phyloP scores from a whole-genome alignment of 2,113 vertebrate species.

The Dendrocopos noguchii region DNA sequence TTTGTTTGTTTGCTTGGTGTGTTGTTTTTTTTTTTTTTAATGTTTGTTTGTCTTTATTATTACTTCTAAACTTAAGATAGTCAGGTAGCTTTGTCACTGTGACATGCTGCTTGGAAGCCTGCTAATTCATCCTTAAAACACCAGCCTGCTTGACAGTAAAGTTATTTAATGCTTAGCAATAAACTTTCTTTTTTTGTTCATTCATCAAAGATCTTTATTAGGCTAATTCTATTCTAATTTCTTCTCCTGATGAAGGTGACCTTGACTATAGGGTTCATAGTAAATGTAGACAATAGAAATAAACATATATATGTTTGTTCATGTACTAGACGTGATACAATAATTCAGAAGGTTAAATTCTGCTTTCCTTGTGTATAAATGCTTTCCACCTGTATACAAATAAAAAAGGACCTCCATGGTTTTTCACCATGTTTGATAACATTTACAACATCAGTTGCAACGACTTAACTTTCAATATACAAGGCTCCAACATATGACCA shows the following conservation, averaged over 20 bases:
- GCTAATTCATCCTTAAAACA: background rate
- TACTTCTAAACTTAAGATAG: background rate
- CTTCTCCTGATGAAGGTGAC: background rate
- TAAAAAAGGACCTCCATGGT: background rate
- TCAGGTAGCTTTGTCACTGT: background rate
- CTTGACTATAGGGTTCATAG: background rate
- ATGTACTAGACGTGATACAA: background rate
- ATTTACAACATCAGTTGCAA: background rate
- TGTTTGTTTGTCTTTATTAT: no score
- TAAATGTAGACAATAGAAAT: background rate
- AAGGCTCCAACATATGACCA: background rate
- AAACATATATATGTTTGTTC: fast-evolving
- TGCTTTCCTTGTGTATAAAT: background rate
- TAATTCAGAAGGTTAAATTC: background rate
- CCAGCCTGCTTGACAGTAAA: background rate
- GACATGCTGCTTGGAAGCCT: background rate
- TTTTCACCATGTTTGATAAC: background rate
- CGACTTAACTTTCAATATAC: background rate
- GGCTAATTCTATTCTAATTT: background rate
- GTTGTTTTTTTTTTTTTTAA: no score
- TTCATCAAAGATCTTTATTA: background rate
- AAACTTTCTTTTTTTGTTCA: background rate
- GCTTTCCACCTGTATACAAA: no score
- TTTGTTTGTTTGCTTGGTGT: background rate
- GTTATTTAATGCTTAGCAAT: background rate